These are phyloP conservation scores for Thelaira solivaga DNA, from an alignment of 2,888 invertebrate genomes.

Conservation along the genomic window DNA sequence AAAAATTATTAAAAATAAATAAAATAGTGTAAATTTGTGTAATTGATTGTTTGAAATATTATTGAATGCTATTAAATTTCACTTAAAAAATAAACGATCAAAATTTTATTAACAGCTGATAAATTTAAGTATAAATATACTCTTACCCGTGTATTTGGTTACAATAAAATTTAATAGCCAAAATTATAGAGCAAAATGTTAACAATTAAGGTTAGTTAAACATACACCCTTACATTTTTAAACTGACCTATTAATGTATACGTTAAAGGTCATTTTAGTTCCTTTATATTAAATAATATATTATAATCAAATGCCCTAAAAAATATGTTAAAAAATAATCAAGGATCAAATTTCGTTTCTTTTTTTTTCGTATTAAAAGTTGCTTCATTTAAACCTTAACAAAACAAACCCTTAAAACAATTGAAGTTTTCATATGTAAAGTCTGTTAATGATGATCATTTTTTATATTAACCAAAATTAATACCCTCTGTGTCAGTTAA, in stretches of 20 bases:
- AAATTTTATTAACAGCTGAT: slow-evolving; percentile 55
- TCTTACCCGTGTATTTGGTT: too few relatives aligned
- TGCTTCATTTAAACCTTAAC: slow-evolving; percentile 28
- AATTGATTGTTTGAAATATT: slow-evolving; percentile 27
- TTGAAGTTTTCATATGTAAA: slow-evolving; percentile 8
- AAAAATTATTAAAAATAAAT: not conserved
- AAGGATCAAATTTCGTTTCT: slow-evolving; percentile 69
- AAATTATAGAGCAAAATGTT: not conserved
- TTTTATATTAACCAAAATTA: slow-evolving; percentile 70
- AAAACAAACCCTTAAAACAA: slow-evolving; percentile 55
- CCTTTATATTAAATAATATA: slow-evolving; percentile 19
- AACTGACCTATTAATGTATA: slow-evolving; percentile 47
- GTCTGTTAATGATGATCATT: slow-evolving; percentile 73
- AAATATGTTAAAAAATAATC: slow-evolving; percentile 64
- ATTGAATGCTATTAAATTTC: slow-evolving; percentile 46
- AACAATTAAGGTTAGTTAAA: slow-evolving; percentile 2
- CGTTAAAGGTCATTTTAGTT: slow-evolving; percentile 36
- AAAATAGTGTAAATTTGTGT: not conserved
- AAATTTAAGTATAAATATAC: slow-evolving; percentile 3
- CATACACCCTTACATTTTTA: slow-evolving; percentile 12
- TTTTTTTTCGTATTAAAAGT: not conserved
- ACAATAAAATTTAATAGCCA: not conserved
- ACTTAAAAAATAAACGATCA: slow-evolving; percentile 35
- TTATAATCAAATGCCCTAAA: slow-evolving; percentile 16
- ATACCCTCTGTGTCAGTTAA: slow-evolving; percentile 18